These are phyloP conservation scores for Tarsius wallacei DNA, from an alignment of 2,797 vertebrate genomes.

Conservation along the genomic window DNA sequence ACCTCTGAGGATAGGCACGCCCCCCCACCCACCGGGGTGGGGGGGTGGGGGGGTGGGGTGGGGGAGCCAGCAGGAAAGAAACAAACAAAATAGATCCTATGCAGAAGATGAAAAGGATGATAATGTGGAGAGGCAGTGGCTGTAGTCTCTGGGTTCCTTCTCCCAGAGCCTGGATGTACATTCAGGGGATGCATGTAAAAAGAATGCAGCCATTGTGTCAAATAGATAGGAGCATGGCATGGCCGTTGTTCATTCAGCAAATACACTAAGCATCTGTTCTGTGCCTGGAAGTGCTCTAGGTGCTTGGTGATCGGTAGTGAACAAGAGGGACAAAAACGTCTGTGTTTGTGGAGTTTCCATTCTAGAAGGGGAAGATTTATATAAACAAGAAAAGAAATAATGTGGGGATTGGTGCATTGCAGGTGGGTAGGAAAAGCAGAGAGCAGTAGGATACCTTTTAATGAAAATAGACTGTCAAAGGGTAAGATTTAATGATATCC, in stretches of 20 bases:
- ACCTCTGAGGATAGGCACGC: not conserved
- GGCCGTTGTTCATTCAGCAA: not conserved
- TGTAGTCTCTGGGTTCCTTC: accelerated
- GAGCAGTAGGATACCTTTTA: not conserved
- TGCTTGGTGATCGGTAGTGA: not conserved
- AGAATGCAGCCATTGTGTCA: not conserved
- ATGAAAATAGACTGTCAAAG: not conserved
- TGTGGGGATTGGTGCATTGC: not conserved
- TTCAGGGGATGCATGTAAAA: accelerated
- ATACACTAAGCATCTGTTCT: not conserved
- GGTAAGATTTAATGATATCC: not conserved
- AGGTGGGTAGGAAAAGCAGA: not conserved
- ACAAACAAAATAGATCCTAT: not conserved
- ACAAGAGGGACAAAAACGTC: not conserved
- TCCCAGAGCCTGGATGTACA: not conserved
- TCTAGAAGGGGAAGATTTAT: not conserved
- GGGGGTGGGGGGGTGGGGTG: too few species aligned
- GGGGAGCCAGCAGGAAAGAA: not conserved
- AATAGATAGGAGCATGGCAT: not conserved
- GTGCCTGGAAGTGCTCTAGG: not conserved
- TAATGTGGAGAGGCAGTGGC: not conserved
- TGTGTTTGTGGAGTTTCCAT: not conserved
- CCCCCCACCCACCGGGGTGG: too few species aligned
- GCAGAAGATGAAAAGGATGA: not conserved
- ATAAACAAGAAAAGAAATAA: not conserved